Base-by-base conservation (phyloP, 2,888 invertebrate species). In the Leucophora obtusa region DNA sequence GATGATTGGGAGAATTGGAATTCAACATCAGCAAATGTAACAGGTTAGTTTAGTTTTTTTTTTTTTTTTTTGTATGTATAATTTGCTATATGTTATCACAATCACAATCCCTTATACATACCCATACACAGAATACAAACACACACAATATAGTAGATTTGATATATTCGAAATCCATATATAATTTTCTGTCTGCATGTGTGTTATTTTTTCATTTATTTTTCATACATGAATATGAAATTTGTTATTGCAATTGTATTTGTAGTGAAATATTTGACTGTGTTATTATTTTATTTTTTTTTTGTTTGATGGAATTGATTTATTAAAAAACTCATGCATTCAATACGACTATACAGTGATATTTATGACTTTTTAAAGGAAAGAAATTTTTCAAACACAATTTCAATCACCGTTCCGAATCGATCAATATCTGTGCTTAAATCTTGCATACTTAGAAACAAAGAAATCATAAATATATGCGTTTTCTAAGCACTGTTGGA, bases 1-100 rank as follows among this genome's bases (percentile, higher is more conserved):
- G 81, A 81, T 59, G 85, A 88, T 82, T 87, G 87, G 85, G 66
- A 84, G 18, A 74, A 71, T 60, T 88, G 87, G 88, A 86, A 85
- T 82, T 79, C 73, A 58, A 84, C 83, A 70, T 68, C 82, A 54
- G 82, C 83, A 38, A 88, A 86, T 83, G 78, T 85, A 71, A 86
- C 87, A 87, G 85, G 88, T 88, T 83, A 82, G 82, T 70, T 75
- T 69, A 63, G 60, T 72, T 72, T 71, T 53, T 65, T 65, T 18
- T n/a, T n/a, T n/a, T n/a, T n/a, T n/a, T n/a, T 17, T 21, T 47
- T 50, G 47, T 28, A 47, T 51, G 62, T 56, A 38, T 21, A 21
- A 21, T 21, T 21, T 21, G 21, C 21, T 21, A 4, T 21, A 21
- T 21, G 21, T 21, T 21, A 21, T 21, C 21, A 21, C 21, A 3